These are phyloP conservation scores for Eulimnadia texana DNA, from an alignment of 1,140 invertebrate genomes.

Conservation along the genomic window DNA sequence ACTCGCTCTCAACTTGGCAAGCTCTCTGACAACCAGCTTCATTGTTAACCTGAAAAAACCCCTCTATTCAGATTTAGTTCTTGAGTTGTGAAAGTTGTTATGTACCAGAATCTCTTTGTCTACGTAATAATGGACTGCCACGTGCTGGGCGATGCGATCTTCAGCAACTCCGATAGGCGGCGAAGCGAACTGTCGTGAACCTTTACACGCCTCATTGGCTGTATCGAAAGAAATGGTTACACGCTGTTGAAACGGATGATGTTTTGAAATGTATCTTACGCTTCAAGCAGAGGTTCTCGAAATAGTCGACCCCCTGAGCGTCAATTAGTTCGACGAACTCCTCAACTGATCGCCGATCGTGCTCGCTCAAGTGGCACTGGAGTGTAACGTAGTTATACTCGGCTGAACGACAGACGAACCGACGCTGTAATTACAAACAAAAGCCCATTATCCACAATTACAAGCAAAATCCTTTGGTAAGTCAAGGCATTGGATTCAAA, in stretches of 20 bases:
- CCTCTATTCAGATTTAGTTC: neutral
- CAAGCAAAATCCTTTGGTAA: too few relatives aligned
- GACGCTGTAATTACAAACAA: conserved; percentile 40
- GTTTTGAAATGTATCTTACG: conserved; percentile 35
- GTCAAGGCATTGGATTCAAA: too few relatives aligned
- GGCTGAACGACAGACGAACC: conserved; percentile 77
- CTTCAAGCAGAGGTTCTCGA: conserved; percentile 86
- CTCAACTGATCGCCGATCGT: conserved; percentile 66
- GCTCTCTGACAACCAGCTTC: conserved; percentile 59
- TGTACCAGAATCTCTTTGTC: conserved; percentile 74
- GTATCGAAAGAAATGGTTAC: conserved; percentile 18
- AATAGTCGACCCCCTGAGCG: conserved; percentile 81
- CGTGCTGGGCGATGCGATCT: conserved; percentile 79
- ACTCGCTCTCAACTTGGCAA: conserved; percentile 83
- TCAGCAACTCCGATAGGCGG: conserved; percentile 74
- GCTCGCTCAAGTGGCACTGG: conserved; percentile 75
- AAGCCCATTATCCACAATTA: too few relatives aligned
- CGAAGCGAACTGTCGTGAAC: conserved; percentile 53
- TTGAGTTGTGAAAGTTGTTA: too few relatives aligned
- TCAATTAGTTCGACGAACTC: conserved; percentile 73
- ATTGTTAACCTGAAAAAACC: neutral
- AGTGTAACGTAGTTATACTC: conserved; percentile 88
- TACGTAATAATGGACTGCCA: conserved; percentile 77
- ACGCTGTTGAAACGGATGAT: too few relatives aligned
- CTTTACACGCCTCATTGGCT: conserved; percentile 65